Conservation (phyloP, 2,797 vertebrate genomes). For the Mastacembelus armatus region DNA sequence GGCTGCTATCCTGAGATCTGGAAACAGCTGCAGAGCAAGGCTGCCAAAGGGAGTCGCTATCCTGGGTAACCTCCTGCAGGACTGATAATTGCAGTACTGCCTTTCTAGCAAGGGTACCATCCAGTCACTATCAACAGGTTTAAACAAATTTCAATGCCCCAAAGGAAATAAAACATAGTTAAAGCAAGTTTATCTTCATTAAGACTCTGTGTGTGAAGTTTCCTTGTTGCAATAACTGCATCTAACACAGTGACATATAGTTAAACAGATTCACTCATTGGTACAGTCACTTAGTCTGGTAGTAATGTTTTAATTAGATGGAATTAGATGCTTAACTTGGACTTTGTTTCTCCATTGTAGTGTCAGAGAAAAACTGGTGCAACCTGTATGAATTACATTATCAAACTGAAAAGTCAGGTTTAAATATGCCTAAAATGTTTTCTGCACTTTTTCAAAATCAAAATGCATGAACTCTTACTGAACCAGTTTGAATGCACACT, state of each 20-base stretch:
- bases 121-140: slow-evolving; percentile 45
- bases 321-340: too few relatives aligned
- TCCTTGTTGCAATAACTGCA: not conserved
- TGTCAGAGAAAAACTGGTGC: too few relatives aligned
- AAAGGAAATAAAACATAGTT: slow-evolving; percentile 38
- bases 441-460: too few relatives aligned
- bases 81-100: slow-evolving; percentile 65
- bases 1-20: slow-evolving; percentile 70
- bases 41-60: slow-evolving; percentile 74
- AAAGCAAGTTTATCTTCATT: not conserved
- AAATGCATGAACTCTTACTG: too few relatives aligned
- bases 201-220: slow-evolving; percentile 3
- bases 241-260: not conserved
- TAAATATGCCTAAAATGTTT: too few relatives aligned
- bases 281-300: not conserved
- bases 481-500: too few relatives aligned
- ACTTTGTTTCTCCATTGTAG: too few relatives aligned
- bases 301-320: not conserved
- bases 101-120: slow-evolving; percentile 36
- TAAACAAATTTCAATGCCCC: slow-evolving; percentile 38
- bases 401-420: too few relatives aligned
- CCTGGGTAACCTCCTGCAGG: slow-evolving; percentile 64
- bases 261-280: not conserved
- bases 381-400: too few relatives aligned
- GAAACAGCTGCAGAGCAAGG: slow-evolving; percentile 74